These are phyloP conservation scores for Drosophila prolongata DNA, from an alignment of 2,888 invertebrate genomes.

Conservation along the genomic window DNA sequence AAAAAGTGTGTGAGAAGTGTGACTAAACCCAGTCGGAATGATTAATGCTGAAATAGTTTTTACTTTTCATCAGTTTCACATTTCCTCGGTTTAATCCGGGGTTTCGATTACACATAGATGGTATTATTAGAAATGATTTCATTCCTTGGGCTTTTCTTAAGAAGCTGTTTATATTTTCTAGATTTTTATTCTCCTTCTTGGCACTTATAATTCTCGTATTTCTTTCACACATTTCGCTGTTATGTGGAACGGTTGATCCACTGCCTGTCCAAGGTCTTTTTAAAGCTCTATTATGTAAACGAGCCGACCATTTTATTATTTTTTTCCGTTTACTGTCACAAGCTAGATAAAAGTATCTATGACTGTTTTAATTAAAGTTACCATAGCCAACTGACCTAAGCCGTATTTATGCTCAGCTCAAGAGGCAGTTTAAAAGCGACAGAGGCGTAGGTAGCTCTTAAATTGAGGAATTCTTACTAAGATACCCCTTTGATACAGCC, in stretches of 20 bases:
- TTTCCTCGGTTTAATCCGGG: neutral
- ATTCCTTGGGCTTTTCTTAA: constrained; percentile 1
- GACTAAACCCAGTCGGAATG: constrained; percentile 17
- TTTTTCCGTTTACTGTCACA: constrained; percentile 46
- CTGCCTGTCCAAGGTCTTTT: constrained; percentile 18
- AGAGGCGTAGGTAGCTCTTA: constrained; percentile 1
- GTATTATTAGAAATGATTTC: constrained; percentile 21
- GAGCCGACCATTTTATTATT: constrained; percentile 17
- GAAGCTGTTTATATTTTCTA: constrained; percentile 2
- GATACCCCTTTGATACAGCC: neutral
- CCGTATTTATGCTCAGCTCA: constrained; percentile 17
- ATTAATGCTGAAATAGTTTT: constrained; percentile 10
- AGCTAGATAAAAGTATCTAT: constrained; percentile 54
- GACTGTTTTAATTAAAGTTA: constrained; percentile 51
- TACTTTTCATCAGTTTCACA: constrained; percentile 1
- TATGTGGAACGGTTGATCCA: constrained; percentile 18
- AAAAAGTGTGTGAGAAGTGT: constrained; percentile 27
- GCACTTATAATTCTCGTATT: constrained; percentile 18
- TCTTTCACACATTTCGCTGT: constrained; percentile 26
- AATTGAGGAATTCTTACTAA: neutral
- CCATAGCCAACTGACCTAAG: constrained; percentile 7
- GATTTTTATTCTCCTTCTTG: constrained; percentile 3
- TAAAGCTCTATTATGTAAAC: constrained; percentile 37
- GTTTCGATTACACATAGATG: neutral
- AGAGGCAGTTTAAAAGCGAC: constrained; percentile 6